Base-by-base conservation (phyloP, 2,113 vertebrate genomes). In the Pelecanoides urinatrix region DNA sequence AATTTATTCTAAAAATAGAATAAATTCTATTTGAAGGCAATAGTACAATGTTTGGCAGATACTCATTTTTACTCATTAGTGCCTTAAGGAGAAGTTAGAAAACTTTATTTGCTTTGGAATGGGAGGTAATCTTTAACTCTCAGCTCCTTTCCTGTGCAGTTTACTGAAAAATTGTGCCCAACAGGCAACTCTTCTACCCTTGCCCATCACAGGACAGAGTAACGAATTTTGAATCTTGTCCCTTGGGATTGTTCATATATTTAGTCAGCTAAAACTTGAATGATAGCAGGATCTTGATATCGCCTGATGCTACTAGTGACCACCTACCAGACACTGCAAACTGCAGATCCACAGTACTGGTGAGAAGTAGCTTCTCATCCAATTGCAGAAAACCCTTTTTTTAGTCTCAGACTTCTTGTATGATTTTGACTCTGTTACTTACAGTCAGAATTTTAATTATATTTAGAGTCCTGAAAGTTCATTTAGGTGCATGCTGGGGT, bases 61-160 rank as follows among this genome's bases (percentile, higher is more conserved):
- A 44, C 36, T 89, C 7, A 30, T 72, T 92, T 95, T 84, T 70
- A 29, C 45, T 94, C 59, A 30, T 73, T 91, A 89, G 26, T 62
- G 50, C 73, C 68, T 90, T 95, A 78, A 47, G 44, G 13, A 82
- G 84, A 91, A 80, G 45, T 81, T 44, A 77, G 32, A 85, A 90
- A 80, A 49, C 19, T 52, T 34, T 40, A 85, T 92, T 82, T 90
- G 74, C 74, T 92, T 77, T 61, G 36, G 36, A 92, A 68, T 61
- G 34, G 27, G 49, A 91, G 61, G 47, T 58, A 67, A 36, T 61
- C 27, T 52, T 27, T 79, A 78, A 17, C 36, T 86, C 38, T 20
- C 32, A 68, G 44, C 34, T 93, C 52, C 50, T 87, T 81, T 72
- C 17, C 76, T 91, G 9, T 38, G 53, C n/a, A 63, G 20, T 71